Percentiles rank a stretch among this genome's conserved stretches.
These are phyloP conservation scores for Holotrichia oblita DNA, from an alignment of 1,140 invertebrate species.

Conservation along the genomic window DNA sequence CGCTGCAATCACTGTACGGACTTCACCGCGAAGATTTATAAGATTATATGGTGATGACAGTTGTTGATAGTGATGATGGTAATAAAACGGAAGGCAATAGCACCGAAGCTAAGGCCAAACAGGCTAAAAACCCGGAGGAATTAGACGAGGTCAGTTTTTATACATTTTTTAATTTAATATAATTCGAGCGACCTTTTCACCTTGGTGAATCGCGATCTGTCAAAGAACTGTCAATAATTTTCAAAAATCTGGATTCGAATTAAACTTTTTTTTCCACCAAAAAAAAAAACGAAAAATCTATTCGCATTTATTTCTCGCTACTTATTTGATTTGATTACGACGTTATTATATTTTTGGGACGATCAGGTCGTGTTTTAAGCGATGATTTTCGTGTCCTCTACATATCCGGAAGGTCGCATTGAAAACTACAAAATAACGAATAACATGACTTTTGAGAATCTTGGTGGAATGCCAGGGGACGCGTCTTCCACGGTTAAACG, in stretches of 20 bases:
- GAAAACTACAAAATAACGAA: neutral
- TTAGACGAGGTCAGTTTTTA: neutral
- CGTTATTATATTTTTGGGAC: neutral
- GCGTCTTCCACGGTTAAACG: no score
- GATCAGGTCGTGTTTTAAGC: neutral
- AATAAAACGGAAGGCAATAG: neutral
- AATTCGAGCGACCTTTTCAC: neutral
- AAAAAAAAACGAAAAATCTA: no score
- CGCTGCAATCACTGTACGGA: no score
- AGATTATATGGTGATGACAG: neutral
- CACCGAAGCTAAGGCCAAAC: neutral
- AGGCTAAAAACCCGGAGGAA: no score
- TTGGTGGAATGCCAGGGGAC: neutral
- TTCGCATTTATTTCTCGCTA: no score
- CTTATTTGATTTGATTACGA: no score
- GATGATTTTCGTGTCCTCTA: neutral
- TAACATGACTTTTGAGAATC: neutral
- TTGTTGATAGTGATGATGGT: neutral
- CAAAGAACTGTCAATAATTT: constrained; percentile 6
- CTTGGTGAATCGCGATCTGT: neutral
- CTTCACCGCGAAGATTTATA: neutral
- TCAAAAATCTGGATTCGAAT: no score
- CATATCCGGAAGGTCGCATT: neutral
- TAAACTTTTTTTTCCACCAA: neutral
- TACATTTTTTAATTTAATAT: neutral